Conservation (phyloP, 2,797 vertebrate species). For the Mormyrus hasselquistii region DNA sequence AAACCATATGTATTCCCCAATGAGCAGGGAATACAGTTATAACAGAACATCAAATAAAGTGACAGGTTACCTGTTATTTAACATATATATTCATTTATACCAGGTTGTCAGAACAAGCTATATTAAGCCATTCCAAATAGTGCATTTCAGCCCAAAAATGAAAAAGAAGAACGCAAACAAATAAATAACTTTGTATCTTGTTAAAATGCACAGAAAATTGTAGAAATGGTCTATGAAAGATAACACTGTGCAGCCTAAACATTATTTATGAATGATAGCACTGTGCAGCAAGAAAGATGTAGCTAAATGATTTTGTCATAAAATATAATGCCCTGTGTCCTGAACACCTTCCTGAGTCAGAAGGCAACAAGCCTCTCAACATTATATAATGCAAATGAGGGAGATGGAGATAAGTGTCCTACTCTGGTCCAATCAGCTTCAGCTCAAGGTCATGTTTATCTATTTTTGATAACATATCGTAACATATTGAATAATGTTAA, state of each 20-base stretch:
- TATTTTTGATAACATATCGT: neutral
- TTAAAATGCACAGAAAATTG: neutral
- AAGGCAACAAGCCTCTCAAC: neutral
- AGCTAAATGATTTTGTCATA: neutral
- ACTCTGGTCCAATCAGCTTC: neutral
- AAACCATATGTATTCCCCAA: neutral
- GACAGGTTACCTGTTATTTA: neutral
- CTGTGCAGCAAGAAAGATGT: neutral
- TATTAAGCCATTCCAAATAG: neutral
- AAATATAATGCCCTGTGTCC: neutral
- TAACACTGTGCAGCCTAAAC: neutral
- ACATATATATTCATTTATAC: neutral
- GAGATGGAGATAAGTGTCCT: neutral
- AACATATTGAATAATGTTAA: neutral
- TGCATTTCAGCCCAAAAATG: neutral
- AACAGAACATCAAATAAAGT: neutral
- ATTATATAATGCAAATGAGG: neutral
- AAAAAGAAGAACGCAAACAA: neutral
- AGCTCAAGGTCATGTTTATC: constrained; percentile 5
- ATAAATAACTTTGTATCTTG: neutral
- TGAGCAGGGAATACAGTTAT: neutral
- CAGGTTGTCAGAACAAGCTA: neutral
- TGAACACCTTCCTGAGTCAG: neutral
- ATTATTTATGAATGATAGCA: neutral
- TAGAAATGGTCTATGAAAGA: neutral